Conservation (phyloP, 2,888 invertebrate genomes). For the Gisinianus flammeolus region DNA sequence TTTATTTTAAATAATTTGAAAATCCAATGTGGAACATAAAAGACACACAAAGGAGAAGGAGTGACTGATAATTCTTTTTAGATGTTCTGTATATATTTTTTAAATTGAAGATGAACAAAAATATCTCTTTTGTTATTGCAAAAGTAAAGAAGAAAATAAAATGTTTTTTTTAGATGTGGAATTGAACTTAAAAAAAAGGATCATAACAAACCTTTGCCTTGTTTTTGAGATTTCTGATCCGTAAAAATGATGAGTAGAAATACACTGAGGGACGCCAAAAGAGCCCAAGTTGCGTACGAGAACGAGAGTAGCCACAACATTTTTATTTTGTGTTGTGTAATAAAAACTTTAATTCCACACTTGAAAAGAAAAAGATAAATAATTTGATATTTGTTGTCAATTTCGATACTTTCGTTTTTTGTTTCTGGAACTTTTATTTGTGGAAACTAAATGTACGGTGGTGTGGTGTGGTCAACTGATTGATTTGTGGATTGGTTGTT, state of each 20-base stretch:
- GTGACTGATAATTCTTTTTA: too few species aligned
- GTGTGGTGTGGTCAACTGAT: too few species aligned
- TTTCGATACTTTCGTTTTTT: neutral
- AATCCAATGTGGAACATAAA: neutral
- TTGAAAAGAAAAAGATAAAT: neutral
- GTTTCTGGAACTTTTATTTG: neutral
- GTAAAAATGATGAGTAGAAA: slow-evolving; percentile 41
- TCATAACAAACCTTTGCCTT: slow-evolving; percentile 39
- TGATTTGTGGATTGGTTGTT: too few species aligned
- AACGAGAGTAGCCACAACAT: slow-evolving; percentile 43
- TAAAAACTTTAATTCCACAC: neutral
- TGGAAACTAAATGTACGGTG: too few species aligned
- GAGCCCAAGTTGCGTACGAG: slow-evolving; percentile 41
- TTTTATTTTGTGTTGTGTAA: neutral
- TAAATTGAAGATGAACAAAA: too few species aligned
- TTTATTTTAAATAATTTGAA: neutral
- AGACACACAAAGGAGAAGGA: neutral
- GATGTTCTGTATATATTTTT: too few species aligned
- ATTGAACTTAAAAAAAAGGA: too few species aligned
- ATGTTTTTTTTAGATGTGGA: too few species aligned
- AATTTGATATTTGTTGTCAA: neutral
- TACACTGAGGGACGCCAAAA: slow-evolving; percentile 39
- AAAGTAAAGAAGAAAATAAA: too few species aligned
- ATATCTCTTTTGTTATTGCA: too few species aligned
- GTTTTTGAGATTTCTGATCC: slow-evolving; percentile 40